Evolutionary conservation across 2,888 invertebrate species (phyloP), one percentile per base, ranked within the genome.

Genomic region (Empis stercorea): DNA sequence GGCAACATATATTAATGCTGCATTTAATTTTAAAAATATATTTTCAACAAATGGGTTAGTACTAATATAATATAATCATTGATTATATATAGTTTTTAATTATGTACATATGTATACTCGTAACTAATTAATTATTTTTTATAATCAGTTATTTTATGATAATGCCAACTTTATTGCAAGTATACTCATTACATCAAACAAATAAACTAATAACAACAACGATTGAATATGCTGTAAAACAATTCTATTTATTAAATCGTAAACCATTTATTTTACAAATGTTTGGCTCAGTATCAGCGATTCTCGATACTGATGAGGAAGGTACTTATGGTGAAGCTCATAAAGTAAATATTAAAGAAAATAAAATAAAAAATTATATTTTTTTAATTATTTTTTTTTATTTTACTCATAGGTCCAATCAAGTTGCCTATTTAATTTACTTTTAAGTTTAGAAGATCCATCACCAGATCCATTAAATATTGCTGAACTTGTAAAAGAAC

Each of bases 251-350:
- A 49, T 79, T 99, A 66, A 99, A 99, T 64, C 78, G 99, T 44
- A 97, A 97, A 63, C 97, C 97, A 2, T 99, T 99, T 61, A 91
- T 99, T 57, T 73, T 99, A 45, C 96, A 97, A 77, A 94, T 97
- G 94, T 97, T 99, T 71, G 99, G 99, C 2, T 94, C 95, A 4
- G 89, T 96, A 0, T 96, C 97, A 0, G 91, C 94, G 2, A 89
- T 96, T 62, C 73, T 99, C 57, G 96, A 97, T 63, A 91, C 89
- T 0, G 89, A 89, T 58, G 87, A 87, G 61, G 81, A 84, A 54
- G 84, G 87, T 30, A 79, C 83, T 5, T 87, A 84, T 61, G 93
- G 93, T 5, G 92, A 94, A 70, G 91, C 93, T 0, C 91, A 92
- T 64, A 89, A 92, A 71, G 91, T 88, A 62, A 30, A 39, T 34